Evolutionary conservation across 2,113 vertebrate genomes (phyloP), one percentile per base, ranked within the genome.

Genomic region (Tamias sibiricus): DNA sequence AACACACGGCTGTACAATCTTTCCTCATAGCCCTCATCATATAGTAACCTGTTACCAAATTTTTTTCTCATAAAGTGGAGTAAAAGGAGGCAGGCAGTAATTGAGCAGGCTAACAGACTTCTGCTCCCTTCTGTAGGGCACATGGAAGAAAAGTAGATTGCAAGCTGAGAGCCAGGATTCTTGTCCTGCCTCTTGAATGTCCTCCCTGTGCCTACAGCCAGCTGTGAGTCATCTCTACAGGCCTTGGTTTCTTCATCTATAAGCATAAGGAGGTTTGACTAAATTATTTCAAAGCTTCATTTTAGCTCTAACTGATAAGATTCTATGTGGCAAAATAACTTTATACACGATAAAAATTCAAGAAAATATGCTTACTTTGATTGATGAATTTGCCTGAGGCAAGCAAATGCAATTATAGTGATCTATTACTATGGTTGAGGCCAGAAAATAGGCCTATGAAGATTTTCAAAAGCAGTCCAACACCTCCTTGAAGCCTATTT

Each of bases 361-460:
- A 93, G 32, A 85, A 81, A 92, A 75, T 49, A 82, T 47, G 11
- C 3, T 83, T 52, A 40, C 44, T 76, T 93, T 75, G 3, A 80
- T 42, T 79, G 71, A 87, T 4, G 49, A 40, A 80, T 75, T 90
- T 92, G 44, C 30, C 14, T 74, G 68, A 72, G 14, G 75, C 32
- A 95, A 92, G 69, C 35, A 96, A 90, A 82, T 81, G 44, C 64
- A 69, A 92, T 8, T 80, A 44, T 28, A 87, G 17, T 75, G 37
- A 94, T 66, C 47, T 62, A 82, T 90, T 90, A 71, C 42, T 30
- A 30, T 13, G 20, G 24, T 30, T 87, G 49, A 89, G 12, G 19
- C 22, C 76, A 85, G 47, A 95, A n/a, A 84, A 13, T 28, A 87
- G 66, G 28, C 86, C 44, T 22, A 20, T 62, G 68, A 77, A 20